A percentile compares a stretch with the other conserved stretches of the same genome.
Conservation (phyloP, 2,888 invertebrate species). For the Chymomyza amoena region DNA sequence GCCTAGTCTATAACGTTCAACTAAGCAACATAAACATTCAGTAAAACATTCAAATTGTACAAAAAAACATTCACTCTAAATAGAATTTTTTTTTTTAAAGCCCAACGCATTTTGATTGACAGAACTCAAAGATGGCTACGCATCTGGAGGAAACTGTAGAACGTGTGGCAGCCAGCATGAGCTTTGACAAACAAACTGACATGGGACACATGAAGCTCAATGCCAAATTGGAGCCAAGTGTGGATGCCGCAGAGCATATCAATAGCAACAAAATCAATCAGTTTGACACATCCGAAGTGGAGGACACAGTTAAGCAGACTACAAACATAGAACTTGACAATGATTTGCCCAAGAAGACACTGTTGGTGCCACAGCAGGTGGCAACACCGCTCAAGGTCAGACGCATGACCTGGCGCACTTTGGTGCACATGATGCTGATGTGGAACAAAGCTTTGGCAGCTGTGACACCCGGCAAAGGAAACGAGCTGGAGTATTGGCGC, state of each 20-base stretch:
- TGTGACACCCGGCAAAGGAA: not conserved
- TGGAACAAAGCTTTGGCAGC: constrained; percentile 19
- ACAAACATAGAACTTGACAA: not conserved
- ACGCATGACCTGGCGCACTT: constrained; percentile 14
- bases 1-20: not conserved
- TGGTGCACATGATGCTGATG: constrained; percentile 33
- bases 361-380: not conserved
- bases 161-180: not conserved
- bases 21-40: not conserved
- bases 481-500: constrained; percentile 38
- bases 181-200: not conserved
- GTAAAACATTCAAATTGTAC: not conserved
- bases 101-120: not conserved
- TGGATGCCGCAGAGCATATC: not conserved
- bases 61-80: not conserved
- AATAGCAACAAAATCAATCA: not conserved
- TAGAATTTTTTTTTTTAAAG: not conserved
- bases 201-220: not conserved
- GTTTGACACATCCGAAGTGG: not conserved
- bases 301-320: not conserved
- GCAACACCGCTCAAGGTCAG: not conserved
- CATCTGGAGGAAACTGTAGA: not conserved
- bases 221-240: not conserved
- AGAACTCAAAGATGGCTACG: not conserved
- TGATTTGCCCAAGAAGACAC: not conserved